phyloP scores from a whole-genome alignment of 2,888 invertebrate species.

The Thereva unica region DNA sequence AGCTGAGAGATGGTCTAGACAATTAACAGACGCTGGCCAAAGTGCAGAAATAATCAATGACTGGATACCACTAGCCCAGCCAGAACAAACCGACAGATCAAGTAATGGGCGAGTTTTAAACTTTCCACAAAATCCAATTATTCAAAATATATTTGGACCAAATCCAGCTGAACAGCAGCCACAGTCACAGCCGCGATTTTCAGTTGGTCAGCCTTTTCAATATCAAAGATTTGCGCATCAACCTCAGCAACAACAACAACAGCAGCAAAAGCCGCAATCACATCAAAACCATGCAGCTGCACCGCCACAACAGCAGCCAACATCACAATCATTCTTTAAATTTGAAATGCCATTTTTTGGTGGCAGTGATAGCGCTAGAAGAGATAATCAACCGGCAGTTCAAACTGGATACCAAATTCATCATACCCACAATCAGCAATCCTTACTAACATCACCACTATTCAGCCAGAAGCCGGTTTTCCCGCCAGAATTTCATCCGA shows the following conservation, averaged over 20 bases:
- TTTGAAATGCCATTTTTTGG: constrained; percentile 54
- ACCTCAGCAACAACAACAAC: constrained; percentile 42
- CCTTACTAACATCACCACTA: constrained; percentile 52
- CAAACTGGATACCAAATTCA: constrained; percentile 58
- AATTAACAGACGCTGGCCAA: constrained; percentile 50
- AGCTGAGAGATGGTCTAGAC: constrained; percentile 56
- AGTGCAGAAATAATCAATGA: constrained; percentile 54
- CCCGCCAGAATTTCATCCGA: constrained; percentile 51
- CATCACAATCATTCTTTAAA: constrained; percentile 57
- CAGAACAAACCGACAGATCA: constrained; percentile 53
- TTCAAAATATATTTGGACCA: constrained; percentile 42
- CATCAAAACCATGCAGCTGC: constrained; percentile 2
- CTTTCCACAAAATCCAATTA: constrained; percentile 54
- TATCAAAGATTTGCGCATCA: constrained; percentile 43
- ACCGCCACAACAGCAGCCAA: constrained; percentile 50
- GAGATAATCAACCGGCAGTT: constrained; percentile 48
- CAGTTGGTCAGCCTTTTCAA: constrained; percentile 45
- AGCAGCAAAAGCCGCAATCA: constrained; percentile 31
- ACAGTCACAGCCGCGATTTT: constrained; percentile 18
- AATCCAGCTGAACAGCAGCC: constrained; percentile 41
- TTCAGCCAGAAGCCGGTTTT: constrained; percentile 50
- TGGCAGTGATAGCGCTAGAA: constrained; percentile 35
- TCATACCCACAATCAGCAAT: constrained; percentile 50
- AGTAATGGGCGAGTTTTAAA: constrained; percentile 56
- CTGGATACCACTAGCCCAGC: constrained; percentile 62